Evolutionary conservation across 2,797 vertebrate genomes (phyloP), one percentile per base, ranked within the genome.

Genomic region (Coregonus suidteri): DNA sequence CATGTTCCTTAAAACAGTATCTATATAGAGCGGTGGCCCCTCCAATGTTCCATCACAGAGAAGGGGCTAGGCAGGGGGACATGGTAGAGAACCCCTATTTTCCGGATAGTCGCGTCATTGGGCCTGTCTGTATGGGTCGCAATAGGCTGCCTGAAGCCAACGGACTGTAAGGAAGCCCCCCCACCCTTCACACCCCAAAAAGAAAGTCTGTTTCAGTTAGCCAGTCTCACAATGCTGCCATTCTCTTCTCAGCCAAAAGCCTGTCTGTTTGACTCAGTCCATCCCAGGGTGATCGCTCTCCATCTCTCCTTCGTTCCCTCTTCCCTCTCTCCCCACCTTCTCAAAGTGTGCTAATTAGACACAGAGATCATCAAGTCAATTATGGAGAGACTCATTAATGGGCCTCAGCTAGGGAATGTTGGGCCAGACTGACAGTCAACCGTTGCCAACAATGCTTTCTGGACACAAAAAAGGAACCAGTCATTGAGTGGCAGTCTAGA

Each of bases 301-400:
- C 78, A 79, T 87, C 59, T 79, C 59, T 74, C 70, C 14, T 59
- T 64, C 56, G 4, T 75, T 65, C 16, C 64, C 72, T 76, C 47
- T 53, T 56, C 62, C 41, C 35, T 31, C 71, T 72, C 54, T 66
- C 53, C 3, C 66, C 77, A 59, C 52, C 74, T 77, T 74, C 72
- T 64, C 59, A 14, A 93, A 93, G 91, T 87, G 88, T 92, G 86
- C 91, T 93, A 94, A 93, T 93, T 93, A 93, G 91, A 90, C 87
- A 91, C 88, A 91, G 83, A 90, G 92, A 93, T 92, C 89, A 92
- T 90, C 89, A 90, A 91, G 92, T 93, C 90, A 91, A 88, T 93
- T 92, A 90, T 75, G 85, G 81, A 81, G 71, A 88, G 86, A 88
- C 83, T 86, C 90, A 92, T 93, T 90, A 93, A 91, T 89, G 30